Conservation (phyloP, 2,113 vertebrate species). For the Siphamia tubifer region DNA sequence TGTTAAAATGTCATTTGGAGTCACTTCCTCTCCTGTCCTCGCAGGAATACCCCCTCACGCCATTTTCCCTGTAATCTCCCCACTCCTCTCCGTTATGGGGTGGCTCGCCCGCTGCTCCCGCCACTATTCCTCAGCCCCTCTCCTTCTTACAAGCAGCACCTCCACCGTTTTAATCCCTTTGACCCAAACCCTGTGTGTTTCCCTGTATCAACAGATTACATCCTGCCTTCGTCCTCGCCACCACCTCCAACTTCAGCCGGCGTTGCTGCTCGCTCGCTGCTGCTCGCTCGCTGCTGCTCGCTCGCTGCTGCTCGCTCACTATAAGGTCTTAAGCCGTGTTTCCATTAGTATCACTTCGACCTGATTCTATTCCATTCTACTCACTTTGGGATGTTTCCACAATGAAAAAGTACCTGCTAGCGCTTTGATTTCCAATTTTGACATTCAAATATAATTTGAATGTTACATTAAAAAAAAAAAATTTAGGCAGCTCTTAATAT, state of each 20-base stretch:
- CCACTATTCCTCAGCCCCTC: slow-evolving; percentile 66
- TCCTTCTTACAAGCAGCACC: slow-evolving; percentile 75
- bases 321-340: too few species aligned
- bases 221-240: slow-evolving; percentile 66
- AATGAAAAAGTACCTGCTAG: too few species aligned
- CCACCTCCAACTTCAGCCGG: slow-evolving; percentile 63
- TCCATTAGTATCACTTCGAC: too few species aligned
- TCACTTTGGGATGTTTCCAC: too few species aligned
- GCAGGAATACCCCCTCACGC: slow-evolving; percentile 65
- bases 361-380: too few species aligned
- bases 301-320: too few species aligned
- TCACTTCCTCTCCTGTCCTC: slow-evolving; percentile 65
- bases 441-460: too few species aligned
- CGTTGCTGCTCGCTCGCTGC: slow-evolving; percentile 39
- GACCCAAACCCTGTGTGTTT: slow-evolving; percentile 79
- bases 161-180: slow-evolving; percentile 84
- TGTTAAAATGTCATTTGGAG: slow-evolving; percentile 76
- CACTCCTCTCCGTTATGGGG: slow-evolving; percentile 74
- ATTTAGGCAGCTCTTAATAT: too few species aligned
- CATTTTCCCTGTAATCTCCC: slow-evolving; percentile 80
- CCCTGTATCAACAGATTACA: slow-evolving; percentile 83
- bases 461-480: too few species aligned
- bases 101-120: slow-evolving; percentile 77
- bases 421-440: too few species aligned
- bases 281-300: too few species aligned